phyloP scores from a whole-genome alignment of 1,140 invertebrate species.

The Diuraphis noxia region DNA sequence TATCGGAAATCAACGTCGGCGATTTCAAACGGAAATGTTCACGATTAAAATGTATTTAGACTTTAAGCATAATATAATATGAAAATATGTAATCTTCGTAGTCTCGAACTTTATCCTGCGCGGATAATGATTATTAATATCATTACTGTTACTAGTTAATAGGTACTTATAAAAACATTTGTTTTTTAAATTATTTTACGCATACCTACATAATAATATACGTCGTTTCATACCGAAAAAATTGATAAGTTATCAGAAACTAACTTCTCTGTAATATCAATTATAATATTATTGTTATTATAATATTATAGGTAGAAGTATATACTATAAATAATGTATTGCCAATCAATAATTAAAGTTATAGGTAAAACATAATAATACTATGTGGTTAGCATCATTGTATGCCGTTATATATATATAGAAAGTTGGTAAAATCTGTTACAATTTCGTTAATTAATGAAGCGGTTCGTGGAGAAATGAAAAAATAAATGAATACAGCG shows the following conservation, averaged over 20 bases:
- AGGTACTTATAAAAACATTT: not conserved
- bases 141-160: not conserved
- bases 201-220: not conserved
- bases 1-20: not conserved
- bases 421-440: slow-evolving; percentile 31
- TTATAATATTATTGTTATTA: slow-evolving; percentile 10
- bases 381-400: too few species aligned
- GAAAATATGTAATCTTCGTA: not conserved
- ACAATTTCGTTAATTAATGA: not conserved
- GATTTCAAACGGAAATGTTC: not conserved
- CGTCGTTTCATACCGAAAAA: not conserved
- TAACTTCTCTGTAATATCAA: not conserved
- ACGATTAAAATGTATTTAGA: not conserved
- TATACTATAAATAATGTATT: not conserved
- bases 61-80: not conserved
- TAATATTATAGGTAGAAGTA: too few species aligned
- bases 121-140: not conserved
- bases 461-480: not conserved
- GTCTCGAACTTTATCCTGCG: not conserved
- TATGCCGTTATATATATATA: not conserved
- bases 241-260: not conserved
- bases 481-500: not conserved
- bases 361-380: not conserved
- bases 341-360: not conserved
- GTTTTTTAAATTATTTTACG: not conserved